These are phyloP conservation scores for Platycheirus rosarum DNA, from an alignment of 2,888 invertebrate genomes.

Conservation along the genomic window DNA sequence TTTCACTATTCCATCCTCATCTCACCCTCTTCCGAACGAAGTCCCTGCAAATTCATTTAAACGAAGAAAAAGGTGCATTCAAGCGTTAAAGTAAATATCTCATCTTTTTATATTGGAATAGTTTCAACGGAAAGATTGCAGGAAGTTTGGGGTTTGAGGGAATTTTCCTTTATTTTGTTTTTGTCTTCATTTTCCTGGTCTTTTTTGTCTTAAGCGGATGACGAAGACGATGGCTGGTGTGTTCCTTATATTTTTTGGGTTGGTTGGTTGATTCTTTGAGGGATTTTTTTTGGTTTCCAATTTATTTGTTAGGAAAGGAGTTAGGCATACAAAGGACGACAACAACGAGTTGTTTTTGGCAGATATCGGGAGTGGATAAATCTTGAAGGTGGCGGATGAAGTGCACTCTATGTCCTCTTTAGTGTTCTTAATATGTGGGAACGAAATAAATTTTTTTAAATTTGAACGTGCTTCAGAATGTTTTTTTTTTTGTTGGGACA, in stretches of 20 bases:
- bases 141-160: conserved; percentile 39
- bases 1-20: background rate
- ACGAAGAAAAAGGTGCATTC: conserved; percentile 73
- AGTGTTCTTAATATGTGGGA: conserved; percentile 19
- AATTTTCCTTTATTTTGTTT: conserved; percentile 12
- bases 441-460: conserved; percentile 34
- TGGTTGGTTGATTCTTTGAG: conserved; percentile 36
- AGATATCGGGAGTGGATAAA: conserved; percentile 51
- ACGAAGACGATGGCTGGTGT: conserved; percentile 34
- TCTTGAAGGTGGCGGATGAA: conserved; percentile 50
- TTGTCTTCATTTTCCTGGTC: background rate
- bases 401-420: conserved; percentile 36
- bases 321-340: conserved; percentile 17
- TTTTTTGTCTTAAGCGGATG: conserved; percentile 57
- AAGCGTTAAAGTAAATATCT: conserved; percentile 74
- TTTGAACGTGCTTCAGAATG: conserved; percentile 38
- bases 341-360: conserved; percentile 36
- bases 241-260: conserved; percentile 16
- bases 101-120: conserved; percentile 74
- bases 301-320: conserved; percentile 8
- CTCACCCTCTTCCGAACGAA: background rate
- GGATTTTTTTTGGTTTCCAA: conserved; percentile 8
- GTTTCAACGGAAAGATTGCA: conserved; percentile 69
- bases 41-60: conserved; percentile 72
- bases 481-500: no score